phyloP scores from a whole-genome alignment of 2,797 vertebrate species.

The Pseudochaenichthys georgianus region DNA sequence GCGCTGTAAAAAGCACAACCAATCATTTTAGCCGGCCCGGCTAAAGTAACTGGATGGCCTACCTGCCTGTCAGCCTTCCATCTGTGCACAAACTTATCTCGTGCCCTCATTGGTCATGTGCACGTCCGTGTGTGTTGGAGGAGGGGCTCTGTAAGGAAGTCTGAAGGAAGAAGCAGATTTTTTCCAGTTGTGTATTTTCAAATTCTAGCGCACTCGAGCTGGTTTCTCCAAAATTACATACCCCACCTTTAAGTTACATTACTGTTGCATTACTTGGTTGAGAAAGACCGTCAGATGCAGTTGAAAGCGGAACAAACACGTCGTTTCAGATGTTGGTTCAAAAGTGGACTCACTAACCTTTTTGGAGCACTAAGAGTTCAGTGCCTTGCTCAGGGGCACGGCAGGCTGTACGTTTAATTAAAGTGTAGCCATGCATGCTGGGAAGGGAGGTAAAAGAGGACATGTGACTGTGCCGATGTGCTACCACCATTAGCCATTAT shows the following conservation, averaged over 20 bases:
- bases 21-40: too few species aligned
- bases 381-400: slow-evolving; percentile 30
- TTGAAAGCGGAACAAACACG: not conserved
- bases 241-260: not conserved
- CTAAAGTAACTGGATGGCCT: too few species aligned
- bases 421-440: slow-evolving; percentile 19
- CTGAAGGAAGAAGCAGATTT: too few species aligned
- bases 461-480: not conserved
- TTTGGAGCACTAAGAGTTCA: slow-evolving; percentile 14
- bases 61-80: too few species aligned
- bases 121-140: too few species aligned
- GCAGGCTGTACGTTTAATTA: slow-evolving; percentile 16
- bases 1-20: too few species aligned
- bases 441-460: slow-evolving; percentile 2
- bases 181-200: too few species aligned
- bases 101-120: too few species aligned
- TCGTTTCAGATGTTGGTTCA: not conserved
- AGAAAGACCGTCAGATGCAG: not conserved
- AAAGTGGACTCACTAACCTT: not conserved
- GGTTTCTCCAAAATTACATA: too few species aligned
- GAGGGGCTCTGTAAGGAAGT: too few species aligned
- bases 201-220: too few species aligned
- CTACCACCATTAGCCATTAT: not conserved
- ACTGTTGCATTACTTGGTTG: not conserved
- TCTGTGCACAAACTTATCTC: too few species aligned